Evolutionary conservation across 2,888 invertebrate genomes (phyloP).

Genomic region (Cinara cedri): DNA sequence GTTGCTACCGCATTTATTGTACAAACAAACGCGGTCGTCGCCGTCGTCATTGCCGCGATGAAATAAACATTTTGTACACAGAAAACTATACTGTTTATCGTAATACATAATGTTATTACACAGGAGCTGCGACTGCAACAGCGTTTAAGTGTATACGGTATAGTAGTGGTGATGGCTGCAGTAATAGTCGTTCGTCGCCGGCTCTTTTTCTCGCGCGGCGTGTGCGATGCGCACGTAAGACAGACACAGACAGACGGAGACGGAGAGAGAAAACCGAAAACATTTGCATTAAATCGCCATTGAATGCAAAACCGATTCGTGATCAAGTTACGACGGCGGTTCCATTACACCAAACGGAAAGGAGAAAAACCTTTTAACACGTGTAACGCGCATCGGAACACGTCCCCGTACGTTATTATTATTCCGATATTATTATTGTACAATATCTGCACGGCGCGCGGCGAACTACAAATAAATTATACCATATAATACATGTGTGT

Average conservation of each 20-base stretch:
- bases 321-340: conserved; percentile 43
- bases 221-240: too few relatives aligned
- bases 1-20: too few relatives aligned
- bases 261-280: background rate
- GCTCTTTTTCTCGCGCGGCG: background rate
- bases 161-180: too few relatives aligned
- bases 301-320: conserved; percentile 53
- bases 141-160: conserved; percentile 10
- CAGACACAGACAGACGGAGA: too few relatives aligned
- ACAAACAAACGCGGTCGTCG: background rate
- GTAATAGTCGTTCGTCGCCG: background rate
- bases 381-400: conserved; percentile 41
- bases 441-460: conserved; percentile 31
- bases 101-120: too few relatives aligned
- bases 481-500: too few relatives aligned
- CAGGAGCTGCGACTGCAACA: background rate
- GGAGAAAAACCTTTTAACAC: conserved; percentile 45
- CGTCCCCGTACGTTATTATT: conserved; percentile 2
- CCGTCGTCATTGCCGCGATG: background rate
- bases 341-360: background rate
- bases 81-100: too few relatives aligned
- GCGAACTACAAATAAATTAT: conserved; percentile 28
- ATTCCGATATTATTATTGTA: too few relatives aligned
- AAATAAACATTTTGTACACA: conserved; percentile 15
- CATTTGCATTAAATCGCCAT: conserved; percentile 52